Percentiles rank a stretch among this genome's conserved stretches.
These are phyloP conservation scores for Cliona cf. orientalis DNA, from an alignment of 37 sponge, comb jelly and placozoan species.

Conservation along the genomic window DNA sequence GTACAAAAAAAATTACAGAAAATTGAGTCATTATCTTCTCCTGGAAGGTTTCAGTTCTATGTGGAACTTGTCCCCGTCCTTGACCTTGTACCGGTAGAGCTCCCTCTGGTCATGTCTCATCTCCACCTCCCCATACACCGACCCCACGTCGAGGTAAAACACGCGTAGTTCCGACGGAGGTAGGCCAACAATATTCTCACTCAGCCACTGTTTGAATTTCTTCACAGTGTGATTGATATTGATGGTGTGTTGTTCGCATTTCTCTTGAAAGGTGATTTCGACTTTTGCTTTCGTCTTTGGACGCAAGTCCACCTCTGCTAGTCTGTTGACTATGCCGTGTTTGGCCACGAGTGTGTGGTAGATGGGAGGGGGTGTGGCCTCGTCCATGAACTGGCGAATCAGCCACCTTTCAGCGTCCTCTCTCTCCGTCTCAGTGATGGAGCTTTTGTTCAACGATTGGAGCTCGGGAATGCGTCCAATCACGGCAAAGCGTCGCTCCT, in stretches of 20 bases:
- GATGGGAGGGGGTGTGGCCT: conserved; percentile 7
- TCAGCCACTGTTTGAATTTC: conserved; percentile 47
- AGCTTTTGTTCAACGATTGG: conserved; percentile 53
- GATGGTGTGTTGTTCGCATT: neutral
- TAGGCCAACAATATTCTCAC: conserved; percentile 3
- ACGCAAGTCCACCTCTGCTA: conserved; percentile 41
- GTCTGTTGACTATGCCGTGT: conserved; percentile 49
- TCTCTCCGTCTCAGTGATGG: conserved; percentile 43
- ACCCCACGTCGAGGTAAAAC: neutral
- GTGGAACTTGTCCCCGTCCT: conserved; percentile 52
- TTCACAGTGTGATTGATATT: conserved; percentile 21
- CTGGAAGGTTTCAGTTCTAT: conserved; percentile 17
- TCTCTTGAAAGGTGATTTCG: conserved; percentile 38
- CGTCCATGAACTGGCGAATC: conserved; percentile 18
- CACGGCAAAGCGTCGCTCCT: conserved; percentile 42
- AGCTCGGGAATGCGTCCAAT: conserved; percentile 56
- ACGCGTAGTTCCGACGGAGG: conserved; percentile 16
- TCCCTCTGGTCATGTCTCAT: neutral
- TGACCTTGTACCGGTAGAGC: conserved; percentile 29
- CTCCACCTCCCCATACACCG: neutral
- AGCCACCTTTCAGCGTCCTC: conserved; percentile 71
- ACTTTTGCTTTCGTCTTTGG: neutral
- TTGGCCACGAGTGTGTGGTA: conserved; percentile 23
- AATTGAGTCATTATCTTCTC: neutral
- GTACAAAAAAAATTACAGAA: neutral